Conservation (phyloP, 2,113 vertebrate genomes). For the Sinocyclocheilus anshuiensis region DNA sequence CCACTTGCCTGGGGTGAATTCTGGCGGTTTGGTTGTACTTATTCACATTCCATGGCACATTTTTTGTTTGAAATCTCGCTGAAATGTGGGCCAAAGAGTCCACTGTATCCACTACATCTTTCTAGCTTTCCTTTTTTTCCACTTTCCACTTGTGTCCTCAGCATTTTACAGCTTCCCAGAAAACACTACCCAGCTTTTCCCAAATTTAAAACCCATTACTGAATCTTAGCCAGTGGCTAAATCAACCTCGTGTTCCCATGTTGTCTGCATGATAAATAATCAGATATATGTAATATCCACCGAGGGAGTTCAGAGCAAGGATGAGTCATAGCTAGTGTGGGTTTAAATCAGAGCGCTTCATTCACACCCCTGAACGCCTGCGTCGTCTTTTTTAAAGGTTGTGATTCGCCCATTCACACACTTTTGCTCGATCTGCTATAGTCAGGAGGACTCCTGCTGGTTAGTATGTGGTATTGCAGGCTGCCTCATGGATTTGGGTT, state of each 20-base stretch:
- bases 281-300: slow-evolving; percentile 11
- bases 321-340: slow-evolving; percentile 27
- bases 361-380: slow-evolving; percentile 42
- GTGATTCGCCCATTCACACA: slow-evolving; percentile 44
- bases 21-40: slow-evolving; percentile 3
- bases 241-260: slow-evolving; percentile 25
- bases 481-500: not conserved
- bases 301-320: slow-evolving; percentile 33
- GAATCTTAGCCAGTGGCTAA: slow-evolving; percentile 22
- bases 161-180: slow-evolving; percentile 38
- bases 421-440: slow-evolving; percentile 36
- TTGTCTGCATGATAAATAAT: slow-evolving; percentile 29
- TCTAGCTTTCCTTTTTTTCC: slow-evolving; percentile 12
- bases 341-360: slow-evolving; percentile 33
- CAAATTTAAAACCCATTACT: slow-evolving; percentile 23
- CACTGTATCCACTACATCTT: slow-evolving; percentile 14
- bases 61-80: slow-evolving; percentile 26
- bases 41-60: slow-evolving; percentile 34
- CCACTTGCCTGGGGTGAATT: slow-evolving; percentile 7
- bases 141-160: slow-evolving; percentile 17
- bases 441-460: slow-evolving; percentile 61
- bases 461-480: slow-evolving; percentile 30
- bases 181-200: slow-evolving; percentile 18
- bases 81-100: slow-evolving; percentile 22
- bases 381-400: slow-evolving; percentile 36